phyloP scores from a whole-genome alignment of 2,888 invertebrate species.

The Epistrophella euchroma region DNA sequence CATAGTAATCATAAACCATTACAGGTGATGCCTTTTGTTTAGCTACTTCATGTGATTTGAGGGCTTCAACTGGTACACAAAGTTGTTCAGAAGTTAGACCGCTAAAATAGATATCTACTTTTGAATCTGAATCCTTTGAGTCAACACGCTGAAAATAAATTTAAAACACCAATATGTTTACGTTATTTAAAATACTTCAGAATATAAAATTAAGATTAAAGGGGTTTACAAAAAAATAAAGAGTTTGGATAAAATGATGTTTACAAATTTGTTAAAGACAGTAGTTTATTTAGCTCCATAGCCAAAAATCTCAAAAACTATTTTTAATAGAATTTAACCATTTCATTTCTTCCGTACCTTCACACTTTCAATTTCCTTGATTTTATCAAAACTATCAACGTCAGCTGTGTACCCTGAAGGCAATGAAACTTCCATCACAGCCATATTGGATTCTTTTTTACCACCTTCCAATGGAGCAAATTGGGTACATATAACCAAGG shows the following conservation, averaged over 20 bases:
- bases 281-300: too few species aligned
- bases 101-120: conserved; percentile 90
- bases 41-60: conserved; percentile 92
- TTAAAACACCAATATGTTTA: neutral
- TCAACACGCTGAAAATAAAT: conserved; percentile 87
- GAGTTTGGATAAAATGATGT: too few species aligned
- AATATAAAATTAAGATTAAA: too few species aligned
- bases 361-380: conserved; percentile 84
- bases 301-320: too few species aligned
- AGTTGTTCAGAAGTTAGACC: conserved; percentile 87
- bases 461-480: conserved; percentile 82
- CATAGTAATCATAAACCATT: conserved; percentile 95
- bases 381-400: conserved; percentile 88
- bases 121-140: conserved; percentile 87
- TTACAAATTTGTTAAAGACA: too few species aligned
- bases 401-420: conserved; percentile 97
- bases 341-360: conserved; percentile 79
- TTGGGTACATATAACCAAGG: conserved; percentile 92
- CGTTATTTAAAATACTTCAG: too few species aligned
- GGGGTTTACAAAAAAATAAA: too few species aligned
- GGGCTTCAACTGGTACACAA: conserved; percentile 93
- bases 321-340: neutral
- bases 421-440: conserved; percentile 94
- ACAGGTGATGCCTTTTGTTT: conserved; percentile 94
- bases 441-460: conserved; percentile 91